Base-by-base conservation (phyloP, 1,140 invertebrate species). In the Piezodorus guildinii region DNA sequence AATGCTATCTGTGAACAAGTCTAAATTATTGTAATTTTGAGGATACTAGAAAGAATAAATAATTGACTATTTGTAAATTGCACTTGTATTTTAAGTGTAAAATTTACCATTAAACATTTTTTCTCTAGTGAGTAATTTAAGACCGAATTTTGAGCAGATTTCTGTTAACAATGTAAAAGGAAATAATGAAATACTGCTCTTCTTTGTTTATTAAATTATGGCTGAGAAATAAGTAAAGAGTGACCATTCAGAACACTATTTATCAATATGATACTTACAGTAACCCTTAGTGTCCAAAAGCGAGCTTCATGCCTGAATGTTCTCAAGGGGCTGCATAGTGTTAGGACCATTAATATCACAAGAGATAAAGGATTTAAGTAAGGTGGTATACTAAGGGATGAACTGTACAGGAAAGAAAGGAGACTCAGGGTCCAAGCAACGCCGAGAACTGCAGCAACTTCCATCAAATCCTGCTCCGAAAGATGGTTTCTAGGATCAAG, bases 401-500 rank as follows among this genome's bases (percentile, higher is more conserved):
- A 75, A 70, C 85, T 87, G 73, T 88, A 93, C 1, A 85, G 72
- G 65, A 83, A 85, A 67, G 78, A 77, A 1, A 84, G 72, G 43
- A 84, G 71, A 72, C 85, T 85, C 1, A 90, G 68, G 0, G 85
- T 83, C 91, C 91, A 95, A 16, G 93, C 77, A 5, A 94, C 86
- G 25, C 88, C 87, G 72, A 94, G 84, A 60, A 92, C 85, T 0
- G 87, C 82, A 0, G 91, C 87, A 66, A 94, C 77, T 79, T 95
- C 91, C 78, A 95, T 87, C 0, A 95, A 77, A 70, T 94, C 86
- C 69, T 69, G 68, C 72, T 93, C 90, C 2, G 89, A 83, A 1
- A 85, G 74, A 77, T 95, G 91, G 74, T 92, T 89, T 58, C 92
- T 77, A 1, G 92, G 92, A 77, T 95, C 90, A 30, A 96, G 76